Percentiles rank a stretch among this genome's conserved stretches.
Conservation (phyloP, 2,797 vertebrate genomes). For the Amblyraja radiata region DNA sequence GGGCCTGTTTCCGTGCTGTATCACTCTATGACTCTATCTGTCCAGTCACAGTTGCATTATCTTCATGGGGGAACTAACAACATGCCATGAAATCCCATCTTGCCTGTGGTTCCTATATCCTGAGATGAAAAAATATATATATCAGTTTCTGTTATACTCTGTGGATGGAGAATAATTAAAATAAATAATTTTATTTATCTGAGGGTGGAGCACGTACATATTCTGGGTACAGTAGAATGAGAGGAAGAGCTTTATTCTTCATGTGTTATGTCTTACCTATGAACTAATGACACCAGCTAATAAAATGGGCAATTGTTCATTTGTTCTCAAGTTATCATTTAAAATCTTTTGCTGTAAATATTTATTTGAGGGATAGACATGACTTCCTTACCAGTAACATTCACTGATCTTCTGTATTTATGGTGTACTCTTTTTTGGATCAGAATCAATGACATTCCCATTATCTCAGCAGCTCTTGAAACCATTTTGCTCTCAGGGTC, state of each 20-base stretch:
- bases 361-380: neutral
- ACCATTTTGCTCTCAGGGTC: conserved; percentile 56
- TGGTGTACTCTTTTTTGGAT: conserved; percentile 51
- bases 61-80: neutral
- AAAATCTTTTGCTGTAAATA: neutral
- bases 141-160: no score
- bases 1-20: no score
- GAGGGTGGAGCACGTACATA: neutral
- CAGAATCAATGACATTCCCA: conserved; percentile 60
- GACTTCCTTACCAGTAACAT: conserved; percentile 55
- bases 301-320: neutral
- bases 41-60: no score
- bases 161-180: no score
- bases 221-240: neutral
- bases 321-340: neutral
- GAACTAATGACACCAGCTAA: neutral
- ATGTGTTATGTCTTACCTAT: neutral
- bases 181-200: neutral
- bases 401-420: conserved; percentile 52
- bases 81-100: neutral
- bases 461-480: conserved; percentile 68
- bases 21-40: neutral
- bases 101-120: neutral
- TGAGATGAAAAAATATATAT: neutral
- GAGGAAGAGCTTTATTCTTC: neutral